Base-by-base conservation (phyloP, 2,888 invertebrate genomes). In the Napeogenes sylphis region DNA sequence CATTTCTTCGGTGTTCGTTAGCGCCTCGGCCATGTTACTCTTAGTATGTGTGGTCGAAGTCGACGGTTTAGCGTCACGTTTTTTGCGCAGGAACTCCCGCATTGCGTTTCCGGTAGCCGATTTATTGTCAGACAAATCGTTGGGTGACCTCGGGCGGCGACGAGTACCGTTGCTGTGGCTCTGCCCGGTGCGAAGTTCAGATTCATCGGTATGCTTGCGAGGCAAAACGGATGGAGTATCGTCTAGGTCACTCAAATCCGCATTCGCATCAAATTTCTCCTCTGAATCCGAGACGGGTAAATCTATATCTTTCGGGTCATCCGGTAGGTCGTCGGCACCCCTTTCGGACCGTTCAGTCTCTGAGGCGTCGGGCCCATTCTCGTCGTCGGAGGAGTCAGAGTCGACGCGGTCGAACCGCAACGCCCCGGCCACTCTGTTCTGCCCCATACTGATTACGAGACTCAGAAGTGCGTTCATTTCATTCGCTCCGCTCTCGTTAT, bases 391-490 rank as follows among this genome's bases (percentile, higher is more conserved):
- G n/a, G 73, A 65, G 38, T 73, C 73, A n/a, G 77, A 71, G 8
- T 78, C 80, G 8, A 78, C 68, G 42, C 79, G 73, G 65, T 79
- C 83, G 73, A 84, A 82, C 45, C 87, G 83, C 66, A 89, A 73
- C 45, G 90, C 85, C 60, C 85, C 87, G 63, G 85, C 89, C 55
- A 81, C 87, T 65, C 86, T 78, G 75, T 84, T 85, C 73, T 85
- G 84, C 10, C 87, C 88, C 87, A 88, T 88, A 72, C 82, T 85
- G 51, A 90, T 82, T 69, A 91, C 88, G 38, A 90, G 82, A 65
- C 84, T 84, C 21, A 91, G 80, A 13, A 91, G 80, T 4, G 91
- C 90, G 77, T 91, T 90, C 89, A 91, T 90, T 77, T 91, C 91
- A 70, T 82, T 82, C 12, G 84, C 87, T 10, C 91, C 91, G 60